Base-by-base conservation (phyloP, 2,888 invertebrate species). In the Parascotia fuliginaria region DNA sequence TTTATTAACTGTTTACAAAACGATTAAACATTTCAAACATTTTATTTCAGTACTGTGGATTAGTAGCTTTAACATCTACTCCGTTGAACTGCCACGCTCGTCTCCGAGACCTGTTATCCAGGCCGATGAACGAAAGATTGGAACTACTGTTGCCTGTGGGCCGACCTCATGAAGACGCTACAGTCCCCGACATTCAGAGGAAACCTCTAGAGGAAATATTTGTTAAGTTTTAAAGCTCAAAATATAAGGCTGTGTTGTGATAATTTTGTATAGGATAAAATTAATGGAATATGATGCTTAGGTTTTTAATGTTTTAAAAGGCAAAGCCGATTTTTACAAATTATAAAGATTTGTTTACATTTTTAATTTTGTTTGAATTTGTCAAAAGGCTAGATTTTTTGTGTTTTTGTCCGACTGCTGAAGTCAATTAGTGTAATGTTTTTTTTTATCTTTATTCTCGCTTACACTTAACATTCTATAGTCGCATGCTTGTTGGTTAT, bases 51-150 rank as follows among this genome's bases (percentile, higher is more conserved):
- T 95, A 96, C 73, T 97, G 97, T 42, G 98, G 98, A 0, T 85
- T 98, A 37, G 96, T 95, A 37, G 96, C 98, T 0, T 89, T 98
- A 31, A 96, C 97, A 0, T 97, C 98, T 2, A 98, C 98, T 0
- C 98, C 98, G 0, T 86, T 98, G 37, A 98, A 98, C 83, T 97
- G 98, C 84, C 97, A 97, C 7, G 95, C 97, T 2, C 95, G 96
- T 0, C 90, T 98, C 14, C 92, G 97, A 9, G 85, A 88, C 13
- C 92, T 98, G 4, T 93, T 98, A 0, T 91, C 93, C n/a, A 93
- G 98, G 41, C 98, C 98, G 0, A 68, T 78, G 0, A 95, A 96
- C 71, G 98, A 98, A 81, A 96, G 97, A 63, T 87, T 98, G 15
- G 93, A 96, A 4, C 93, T 98, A 0, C 93, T 98, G 3, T 86